phyloP scores from a whole-genome alignment of 2,797 vertebrate genomes.

The Microtus californicus region DNA sequence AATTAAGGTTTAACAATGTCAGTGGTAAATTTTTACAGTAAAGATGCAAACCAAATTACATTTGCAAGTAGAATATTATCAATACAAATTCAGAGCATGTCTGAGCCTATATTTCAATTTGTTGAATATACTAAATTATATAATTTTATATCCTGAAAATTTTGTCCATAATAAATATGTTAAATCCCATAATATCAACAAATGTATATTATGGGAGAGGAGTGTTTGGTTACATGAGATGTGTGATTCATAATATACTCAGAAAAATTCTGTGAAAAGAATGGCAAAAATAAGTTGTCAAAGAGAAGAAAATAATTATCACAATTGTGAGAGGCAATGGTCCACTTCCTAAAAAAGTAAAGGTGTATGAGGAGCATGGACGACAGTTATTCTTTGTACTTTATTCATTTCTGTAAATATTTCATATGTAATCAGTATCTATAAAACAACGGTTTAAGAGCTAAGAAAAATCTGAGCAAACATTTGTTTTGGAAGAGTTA shows the following conservation, averaged over 20 bases:
- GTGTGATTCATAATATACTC: background rate
- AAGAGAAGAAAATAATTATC: constrained; percentile 64
- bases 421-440: constrained; percentile 14
- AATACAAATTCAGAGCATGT: constrained; percentile 47
- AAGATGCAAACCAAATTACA: constrained; percentile 53
- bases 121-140: constrained; percentile 46
- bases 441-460: constrained; percentile 1
- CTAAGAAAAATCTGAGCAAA: constrained; percentile 56
- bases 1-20: constrained; percentile 41
- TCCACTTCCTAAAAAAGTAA: constrained; percentile 44
- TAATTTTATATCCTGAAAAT: constrained; percentile 54
- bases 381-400: constrained; percentile 18
- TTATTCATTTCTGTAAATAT: constrained; percentile 53
- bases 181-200: constrained; percentile 50
- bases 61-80: constrained; percentile 38
- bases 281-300: constrained; percentile 46
- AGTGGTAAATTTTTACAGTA: constrained; percentile 54
- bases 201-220: constrained; percentile 44
- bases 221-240: constrained; percentile 25
- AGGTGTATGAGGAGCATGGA: background rate
- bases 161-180: constrained; percentile 19
- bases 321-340: background rate
- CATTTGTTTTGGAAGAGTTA: constrained; percentile 10
- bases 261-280: constrained; percentile 36
- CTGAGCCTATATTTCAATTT: constrained; percentile 33